Conservation (phyloP, 2,113 vertebrate species). For the Erythrocebus patas region DNA sequence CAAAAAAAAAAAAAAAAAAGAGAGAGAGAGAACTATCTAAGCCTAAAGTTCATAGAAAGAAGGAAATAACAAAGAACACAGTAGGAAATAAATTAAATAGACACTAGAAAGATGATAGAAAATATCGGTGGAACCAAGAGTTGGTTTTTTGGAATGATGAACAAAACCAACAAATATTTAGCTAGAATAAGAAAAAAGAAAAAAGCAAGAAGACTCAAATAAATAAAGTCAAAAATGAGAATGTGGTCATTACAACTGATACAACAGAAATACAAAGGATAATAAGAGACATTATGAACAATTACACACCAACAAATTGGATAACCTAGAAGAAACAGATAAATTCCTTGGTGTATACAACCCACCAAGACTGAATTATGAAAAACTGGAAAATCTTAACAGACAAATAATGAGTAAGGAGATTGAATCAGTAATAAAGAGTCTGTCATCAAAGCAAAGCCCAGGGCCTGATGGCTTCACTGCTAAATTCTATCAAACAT, state of each 20-base stretch:
- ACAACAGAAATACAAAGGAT: background rate
- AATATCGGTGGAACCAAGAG: background rate
- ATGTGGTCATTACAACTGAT: background rate
- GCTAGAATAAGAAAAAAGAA: background rate
- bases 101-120: background rate
- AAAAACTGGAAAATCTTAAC: background rate
- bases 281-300: background rate
- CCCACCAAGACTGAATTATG: background rate
- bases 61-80: background rate
- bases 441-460: background rate
- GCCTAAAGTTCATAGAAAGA: background rate
- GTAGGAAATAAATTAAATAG: background rate
- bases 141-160: background rate
- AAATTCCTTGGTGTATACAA: background rate
- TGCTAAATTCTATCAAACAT: background rate
- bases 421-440: background rate
- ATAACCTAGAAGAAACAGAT: background rate
- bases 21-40: background rate
- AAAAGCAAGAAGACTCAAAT: background rate
- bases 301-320: background rate
- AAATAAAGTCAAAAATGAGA: background rate
- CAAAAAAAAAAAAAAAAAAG: too few relatives aligned
- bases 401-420: background rate
- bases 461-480: background rate
- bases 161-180: background rate